phyloP scores from a whole-genome alignment of 2,797 vertebrate species.

The Amniataba percoides region DNA sequence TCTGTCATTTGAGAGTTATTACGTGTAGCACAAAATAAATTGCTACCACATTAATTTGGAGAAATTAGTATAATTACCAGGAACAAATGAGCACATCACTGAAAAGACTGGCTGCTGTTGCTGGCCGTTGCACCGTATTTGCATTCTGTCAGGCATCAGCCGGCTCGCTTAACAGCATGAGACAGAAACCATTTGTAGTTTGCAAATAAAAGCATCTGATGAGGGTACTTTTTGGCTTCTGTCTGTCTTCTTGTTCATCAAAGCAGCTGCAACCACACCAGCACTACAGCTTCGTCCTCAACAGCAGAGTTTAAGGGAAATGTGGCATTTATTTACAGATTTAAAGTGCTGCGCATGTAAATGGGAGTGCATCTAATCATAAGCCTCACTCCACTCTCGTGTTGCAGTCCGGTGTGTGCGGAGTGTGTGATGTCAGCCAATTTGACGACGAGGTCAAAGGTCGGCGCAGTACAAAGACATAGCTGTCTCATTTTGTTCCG shows the following conservation, averaged over 20 bases:
- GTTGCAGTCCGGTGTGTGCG: conserved; percentile 42
- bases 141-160: conserved; percentile 17
- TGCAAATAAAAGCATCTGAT: conserved; percentile 21
- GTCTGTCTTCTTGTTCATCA: neutral
- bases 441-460: conserved; percentile 62
- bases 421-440: conserved; percentile 55
- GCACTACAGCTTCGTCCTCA: conserved; percentile 7
- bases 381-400: conserved; percentile 42
- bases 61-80: conserved; percentile 39
- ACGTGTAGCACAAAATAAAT: conserved; percentile 45
- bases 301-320: conserved; percentile 15
- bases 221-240: conserved; percentile 2
- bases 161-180: conserved; percentile 16
- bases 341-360: conserved; percentile 33
- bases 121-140: conserved; percentile 17
- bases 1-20: conserved; percentile 35
- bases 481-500: conserved; percentile 62
- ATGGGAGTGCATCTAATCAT: conserved; percentile 44
- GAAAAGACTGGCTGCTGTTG: conserved; percentile 4
- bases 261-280: conserved; percentile 5
- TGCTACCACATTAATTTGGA: conserved; percentile 39
- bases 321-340: conserved; percentile 18
- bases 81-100: conserved; percentile 48
- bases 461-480: conserved; percentile 65
- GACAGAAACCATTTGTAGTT: conserved; percentile 19